Evolutionary conservation across 2,888 invertebrate species (phyloP), one percentile per base, ranked within the genome.

Genomic region (Microdon myrmicae): DNA sequence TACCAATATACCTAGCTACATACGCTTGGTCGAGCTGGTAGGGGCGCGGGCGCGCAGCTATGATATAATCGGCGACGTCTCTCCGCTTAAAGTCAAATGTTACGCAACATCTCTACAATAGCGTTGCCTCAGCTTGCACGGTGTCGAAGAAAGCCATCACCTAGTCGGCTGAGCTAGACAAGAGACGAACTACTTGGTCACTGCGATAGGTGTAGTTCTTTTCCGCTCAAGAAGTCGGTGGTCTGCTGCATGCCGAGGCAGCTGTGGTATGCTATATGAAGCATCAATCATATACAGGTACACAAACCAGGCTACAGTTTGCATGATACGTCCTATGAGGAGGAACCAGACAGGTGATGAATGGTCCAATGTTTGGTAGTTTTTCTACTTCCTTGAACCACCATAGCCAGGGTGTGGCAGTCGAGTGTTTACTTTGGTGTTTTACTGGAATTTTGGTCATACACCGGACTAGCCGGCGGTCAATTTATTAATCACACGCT

Each of bases 1-100:
- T n/a, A n/a, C n/a, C n/a, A n/a, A n/a, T n/a, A n/a, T n/a, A n/a
- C 61, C 55, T 49, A 45, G 49, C 47, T 47, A 56, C 37, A 48
- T 39, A 55, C 47, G 10, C 19, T 25, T 6, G 44, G 35, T 8
- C 23, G 25, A 20, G 41, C 17, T n/a, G n/a, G n/a, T n/a, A n/a
- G 25, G 12, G 47, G 38, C 23, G 45, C 32, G 56, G 43, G 51
- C 45, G 51, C 55, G 51, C 34, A 41, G 58, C 56, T 58, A 53
- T 64, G 64, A 64, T 64, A 64, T 64, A 64, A 64, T 56, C 64
- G 64, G 58, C 64, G 64, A 64, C 64, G 64, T 58, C 64, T 64
- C 64, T 64, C 64, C 64, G 58, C 58, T 64, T 64, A 64, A 64
- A 64, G 64, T 64, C 64, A 64, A 64, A 64, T 64, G 56, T 64